These are phyloP conservation scores for Enteromius fasciolatus DNA, from an alignment of 2,797 vertebrate genomes.

Conservation along the genomic window DNA sequence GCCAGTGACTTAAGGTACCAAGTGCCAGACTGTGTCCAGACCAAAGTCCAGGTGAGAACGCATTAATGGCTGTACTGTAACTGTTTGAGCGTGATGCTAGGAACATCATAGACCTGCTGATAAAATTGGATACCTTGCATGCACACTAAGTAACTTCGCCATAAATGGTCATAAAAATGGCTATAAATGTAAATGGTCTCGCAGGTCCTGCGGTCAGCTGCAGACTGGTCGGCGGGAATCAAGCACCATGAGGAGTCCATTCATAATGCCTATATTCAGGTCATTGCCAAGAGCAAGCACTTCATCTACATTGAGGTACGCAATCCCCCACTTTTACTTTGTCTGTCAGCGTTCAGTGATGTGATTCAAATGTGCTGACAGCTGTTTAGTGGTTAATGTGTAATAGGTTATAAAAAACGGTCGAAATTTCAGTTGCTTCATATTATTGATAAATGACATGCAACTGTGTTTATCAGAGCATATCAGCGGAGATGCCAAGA, in stretches of 20 bases:
- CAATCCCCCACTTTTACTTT: slow-evolving; percentile 42
- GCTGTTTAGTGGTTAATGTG: not conserved
- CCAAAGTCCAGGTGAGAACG: slow-evolving; percentile 86
- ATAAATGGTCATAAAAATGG: slow-evolving; percentile 19
- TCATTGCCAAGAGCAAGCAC: slow-evolving; percentile 93
- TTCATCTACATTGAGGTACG: slow-evolving; percentile 91
- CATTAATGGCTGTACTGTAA: not conserved
- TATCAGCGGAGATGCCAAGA: not conserved
- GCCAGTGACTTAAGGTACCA: slow-evolving; percentile 84
- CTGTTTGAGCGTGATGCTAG: not conserved
- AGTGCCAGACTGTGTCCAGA: slow-evolving; percentile 80
- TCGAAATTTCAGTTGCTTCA: slow-evolving; percentile 24
- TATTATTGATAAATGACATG: slow-evolving; percentile 1
- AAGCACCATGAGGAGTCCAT: slow-evolving; percentile 98
- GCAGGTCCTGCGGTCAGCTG: slow-evolving; percentile 90
- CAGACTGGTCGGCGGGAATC: slow-evolving; percentile 96
- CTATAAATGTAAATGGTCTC: slow-evolving; percentile 3
- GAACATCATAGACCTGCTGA: not conserved
- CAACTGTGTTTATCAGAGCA: not conserved
- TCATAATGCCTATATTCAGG: slow-evolving; percentile 86
- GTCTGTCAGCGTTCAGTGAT: not conserved
- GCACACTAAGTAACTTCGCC: not conserved
- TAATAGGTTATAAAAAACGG: not conserved
- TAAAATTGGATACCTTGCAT: not conserved
- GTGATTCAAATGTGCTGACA: not conserved